Percentiles rank a stretch among this genome's conserved stretches.
Conservation (phyloP, 2,797 vertebrate genomes). For the Chrosomus eos region DNA sequence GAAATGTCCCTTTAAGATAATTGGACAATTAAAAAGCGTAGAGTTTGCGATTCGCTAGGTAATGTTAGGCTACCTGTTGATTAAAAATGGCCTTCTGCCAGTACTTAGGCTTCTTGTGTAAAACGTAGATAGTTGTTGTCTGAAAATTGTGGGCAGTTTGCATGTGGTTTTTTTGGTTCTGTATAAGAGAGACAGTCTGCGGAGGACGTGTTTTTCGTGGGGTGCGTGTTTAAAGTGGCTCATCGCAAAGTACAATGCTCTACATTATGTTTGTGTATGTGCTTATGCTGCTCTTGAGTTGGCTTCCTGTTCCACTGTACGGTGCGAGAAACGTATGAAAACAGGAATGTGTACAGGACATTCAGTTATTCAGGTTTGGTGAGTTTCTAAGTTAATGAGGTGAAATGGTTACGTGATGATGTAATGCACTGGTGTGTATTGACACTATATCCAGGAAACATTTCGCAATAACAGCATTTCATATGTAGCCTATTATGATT, state of each 20-base stretch:
- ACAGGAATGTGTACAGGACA: conserved; percentile 73
- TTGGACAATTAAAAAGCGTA: not conserved
- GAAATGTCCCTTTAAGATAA: not conserved
- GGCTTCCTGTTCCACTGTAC: conserved; percentile 17
- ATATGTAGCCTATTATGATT: not conserved
- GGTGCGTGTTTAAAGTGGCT: not conserved
- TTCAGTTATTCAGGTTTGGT: conserved; percentile 73
- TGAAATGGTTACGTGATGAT: conserved; percentile 64
- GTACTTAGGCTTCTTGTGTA: not conserved
- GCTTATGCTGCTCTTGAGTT: not conserved
- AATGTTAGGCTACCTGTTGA: conserved; percentile 18
- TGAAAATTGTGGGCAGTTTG: conserved; percentile 4
- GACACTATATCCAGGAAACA: not conserved
- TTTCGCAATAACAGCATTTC: not conserved
- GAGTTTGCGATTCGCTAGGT: not conserved
- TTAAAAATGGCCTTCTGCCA: not conserved
- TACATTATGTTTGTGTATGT: conserved; percentile 7
- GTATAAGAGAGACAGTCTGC: not conserved
- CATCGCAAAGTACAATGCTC: conserved; percentile 4
- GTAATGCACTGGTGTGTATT: not conserved
- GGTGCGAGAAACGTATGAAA: conserved; percentile 58
- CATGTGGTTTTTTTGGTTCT: not conserved
- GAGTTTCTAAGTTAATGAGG: conserved; percentile 72
- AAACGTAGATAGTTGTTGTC: not conserved
- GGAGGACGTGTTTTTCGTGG: not conserved